Evolutionary conservation across 1,140 invertebrate species (phyloP), one percentile per base, ranked within the genome.

Genomic region (Caenorhabditis brenneri): DNA sequence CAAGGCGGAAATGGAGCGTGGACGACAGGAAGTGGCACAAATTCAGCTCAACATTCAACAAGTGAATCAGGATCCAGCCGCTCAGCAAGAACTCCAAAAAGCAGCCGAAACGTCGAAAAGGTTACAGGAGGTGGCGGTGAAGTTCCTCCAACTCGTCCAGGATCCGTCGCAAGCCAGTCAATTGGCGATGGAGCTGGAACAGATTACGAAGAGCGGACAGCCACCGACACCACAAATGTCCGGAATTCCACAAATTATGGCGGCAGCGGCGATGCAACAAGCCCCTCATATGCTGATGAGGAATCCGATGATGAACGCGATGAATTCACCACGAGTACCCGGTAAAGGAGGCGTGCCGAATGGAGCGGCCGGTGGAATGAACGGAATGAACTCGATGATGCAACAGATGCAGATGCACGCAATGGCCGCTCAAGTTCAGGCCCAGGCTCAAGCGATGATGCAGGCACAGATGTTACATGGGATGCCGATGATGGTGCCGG

Each of bases 211-310:
- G 24, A 48, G n/a, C 3, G 19, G 31, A 16, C 55, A 27, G 36
- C 7, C n/a, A 24, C 46, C 24, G 4, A n/a, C 15, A 39, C 80
- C 53, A 5, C 55, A 31, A 22, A 3, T 29, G 29, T 1, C 22
- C 1, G 27, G 22, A 12, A 51, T 51, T 22, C 24, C 80, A 15
- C 53, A n/a, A n/a, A n/a, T n/a, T n/a, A n/a, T n/a, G n/a, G n/a
- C n/a, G 22, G 51, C 31, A 0, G 51, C 49, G 0, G 81, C 36
- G 3, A 82, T 82, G 81, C 81, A 58, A 39, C 51, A n/a, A n/a
- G n/a, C n/a, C n/a, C 49, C 60, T 15, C 81, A 58, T 19, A 51
- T 80, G 46, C 42, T 60, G 29, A 82, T 82, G 65, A 74, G 65
- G n/a, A 74, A 74, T 46, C 65, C 65, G 19, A 74, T 74, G 65